Base-by-base conservation (phyloP, 1,140 invertebrate genomes). In the Hyphantria cunea region DNA sequence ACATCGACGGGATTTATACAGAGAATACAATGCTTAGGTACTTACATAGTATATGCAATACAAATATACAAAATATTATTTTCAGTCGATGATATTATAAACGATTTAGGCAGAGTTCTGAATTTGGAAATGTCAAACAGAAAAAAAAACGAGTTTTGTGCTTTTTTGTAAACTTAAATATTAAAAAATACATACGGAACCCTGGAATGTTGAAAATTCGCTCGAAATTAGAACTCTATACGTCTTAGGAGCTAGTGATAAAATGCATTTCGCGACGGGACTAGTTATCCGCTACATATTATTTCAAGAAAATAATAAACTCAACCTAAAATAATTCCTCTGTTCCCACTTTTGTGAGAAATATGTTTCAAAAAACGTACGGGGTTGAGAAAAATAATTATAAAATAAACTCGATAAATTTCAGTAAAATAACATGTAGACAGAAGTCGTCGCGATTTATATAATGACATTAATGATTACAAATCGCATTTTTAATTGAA, bases 241-340 rank as follows among this genome's bases (percentile, higher is more conserved):
- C n/a, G 62, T 70, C 84, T 84, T 86, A 86, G 54, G 34, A 77
- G 58, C 86, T 85, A 89, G 55, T 31, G 55, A 81, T 82, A 77
- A 89, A 89, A 89, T 87, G 86, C 84, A 69, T 62, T 15, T 60
- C 80, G 78, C 86, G 84, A 74, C 84, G 86, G 82, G 86, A 87
- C 86, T 89, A 89, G 86, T 60, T 71, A 65, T 74, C 72, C 68
- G 65, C 73, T 78, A 82, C 80, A 84, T 69, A 77, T 76, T 76
- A 78, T 76, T 74, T 73, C 34, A 61, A 33, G 34, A 55, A 60
- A 60, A 58, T 37, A 39, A 49, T 49, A 17, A 31, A 53, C 3
- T 41, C 6, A 44, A 44, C 6, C 1, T 7, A 44, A 44, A 44
- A 7, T 32, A 47, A 58, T n/a, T n/a, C n/a, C n/a, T n/a, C n/a